Conservation (phyloP, 2,113 vertebrate genomes). For the Gavia stellata region DNA sequence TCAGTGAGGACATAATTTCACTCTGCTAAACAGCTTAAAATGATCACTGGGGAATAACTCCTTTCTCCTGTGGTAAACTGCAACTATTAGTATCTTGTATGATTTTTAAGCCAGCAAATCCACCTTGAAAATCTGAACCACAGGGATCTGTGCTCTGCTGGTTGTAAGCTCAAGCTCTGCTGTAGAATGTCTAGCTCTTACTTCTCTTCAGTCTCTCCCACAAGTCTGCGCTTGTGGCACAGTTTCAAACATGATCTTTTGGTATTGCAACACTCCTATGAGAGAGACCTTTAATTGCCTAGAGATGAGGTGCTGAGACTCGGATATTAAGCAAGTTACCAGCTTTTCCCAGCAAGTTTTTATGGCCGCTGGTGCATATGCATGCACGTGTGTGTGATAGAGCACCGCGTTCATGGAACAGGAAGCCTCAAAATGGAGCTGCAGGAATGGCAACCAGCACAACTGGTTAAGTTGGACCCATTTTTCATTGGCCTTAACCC, state of each 20-base stretch:
- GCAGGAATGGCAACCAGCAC: background rate
- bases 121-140: background rate
- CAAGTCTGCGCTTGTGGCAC: background rate
- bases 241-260: background rate
- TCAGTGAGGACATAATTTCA: background rate
- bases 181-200: background rate
- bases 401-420: background rate
- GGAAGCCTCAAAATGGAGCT: background rate
- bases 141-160: background rate
- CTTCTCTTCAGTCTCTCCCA: background rate
- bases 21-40: background rate
- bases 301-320: background rate
- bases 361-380: background rate
- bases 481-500: background rate
- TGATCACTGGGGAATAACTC: background rate
- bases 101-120: background rate
- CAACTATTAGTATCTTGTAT: background rate
- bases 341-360: background rate
- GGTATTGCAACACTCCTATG: background rate
- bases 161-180: background rate
- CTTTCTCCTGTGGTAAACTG: background rate
- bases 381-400: background rate
- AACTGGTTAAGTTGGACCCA: background rate
- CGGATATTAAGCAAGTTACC: background rate
- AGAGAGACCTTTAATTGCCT: background rate